Evolutionary conservation across 2,113 vertebrate species (phyloP).

Genomic region (Gallinago jamesoni): DNA sequence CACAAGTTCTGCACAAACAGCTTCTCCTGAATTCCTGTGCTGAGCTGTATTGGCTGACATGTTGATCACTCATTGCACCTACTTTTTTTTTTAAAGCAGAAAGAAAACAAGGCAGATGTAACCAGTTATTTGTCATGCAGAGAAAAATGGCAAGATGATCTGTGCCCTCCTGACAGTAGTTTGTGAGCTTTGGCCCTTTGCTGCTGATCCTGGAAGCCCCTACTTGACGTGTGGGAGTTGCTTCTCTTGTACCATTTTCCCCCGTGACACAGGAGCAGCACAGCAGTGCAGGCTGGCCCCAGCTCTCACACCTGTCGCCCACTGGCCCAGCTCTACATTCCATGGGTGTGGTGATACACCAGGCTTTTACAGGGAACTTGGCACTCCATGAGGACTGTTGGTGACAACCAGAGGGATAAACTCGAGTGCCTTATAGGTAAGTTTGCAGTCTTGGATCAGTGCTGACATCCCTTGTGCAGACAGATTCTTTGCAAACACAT

Average conservation of each 20-base stretch:
- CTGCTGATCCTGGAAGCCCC: background rate
- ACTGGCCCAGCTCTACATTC: background rate
- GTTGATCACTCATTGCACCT: background rate
- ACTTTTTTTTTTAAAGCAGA: background rate
- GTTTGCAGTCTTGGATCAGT: background rate
- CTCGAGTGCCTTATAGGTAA: background rate
- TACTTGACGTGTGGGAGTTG: too few relatives aligned
- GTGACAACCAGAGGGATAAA: background rate
- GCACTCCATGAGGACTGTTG: accelerated
- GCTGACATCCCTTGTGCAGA: background rate
- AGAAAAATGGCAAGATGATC: background rate
- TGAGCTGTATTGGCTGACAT: background rate
- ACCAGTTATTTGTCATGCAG: background rate
- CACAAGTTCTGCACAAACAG: background rate
- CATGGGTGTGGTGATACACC: accelerated
- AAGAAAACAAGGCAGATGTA: background rate
- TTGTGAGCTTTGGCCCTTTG: background rate
- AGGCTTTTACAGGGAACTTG: background rate
- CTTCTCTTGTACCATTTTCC: background rate
- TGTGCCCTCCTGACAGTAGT: background rate
- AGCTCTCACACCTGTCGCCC: background rate
- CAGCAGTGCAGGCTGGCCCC: background rate
- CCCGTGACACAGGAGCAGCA: background rate
- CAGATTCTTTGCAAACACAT: background rate
- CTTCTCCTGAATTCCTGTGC: background rate